Evolutionary conservation across 2,113 vertebrate genomes (phyloP).

Genomic region (Acanthochromis polyacanthus): DNA sequence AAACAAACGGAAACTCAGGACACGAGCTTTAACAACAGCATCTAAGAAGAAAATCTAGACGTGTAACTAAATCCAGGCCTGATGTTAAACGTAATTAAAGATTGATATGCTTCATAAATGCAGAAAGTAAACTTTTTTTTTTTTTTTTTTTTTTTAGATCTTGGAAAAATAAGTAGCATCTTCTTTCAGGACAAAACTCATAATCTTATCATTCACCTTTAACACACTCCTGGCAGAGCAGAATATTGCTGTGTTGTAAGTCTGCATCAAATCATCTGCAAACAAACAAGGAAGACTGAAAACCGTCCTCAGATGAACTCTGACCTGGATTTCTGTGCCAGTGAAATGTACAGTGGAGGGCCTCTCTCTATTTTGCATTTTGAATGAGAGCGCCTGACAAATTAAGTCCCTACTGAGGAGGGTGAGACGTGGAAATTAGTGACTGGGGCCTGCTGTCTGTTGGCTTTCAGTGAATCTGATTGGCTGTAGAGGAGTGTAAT

Average conservation of each 20-base stretch:
- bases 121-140: neutral
- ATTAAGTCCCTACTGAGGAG: conserved; percentile 54
- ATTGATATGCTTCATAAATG: neutral
- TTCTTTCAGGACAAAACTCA: conserved; percentile 1
- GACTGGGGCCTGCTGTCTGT: conserved; percentile 65
- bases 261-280: conserved; percentile 16
- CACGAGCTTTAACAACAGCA: conserved; percentile 29
- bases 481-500: conserved; percentile 33
- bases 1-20: too few relatives aligned
- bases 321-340: conserved; percentile 70
- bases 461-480: conserved; percentile 65
- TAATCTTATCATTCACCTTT: neutral
- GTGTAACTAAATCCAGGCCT: conserved; percentile 17
- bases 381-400: conserved; percentile 66
- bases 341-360: conserved; percentile 50
- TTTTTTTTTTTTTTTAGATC: neutral
- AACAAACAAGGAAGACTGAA: conserved; percentile 29
- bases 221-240: conserved; percentile 15
- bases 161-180: too few relatives aligned
- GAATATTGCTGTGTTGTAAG: conserved; percentile 21
- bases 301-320: conserved; percentile 71
- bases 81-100: conserved; percentile 34
- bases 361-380: conserved; percentile 68
- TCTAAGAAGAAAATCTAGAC: conserved; percentile 4
- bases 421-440: conserved; percentile 56